Base-by-base conservation (phyloP, 1,140 invertebrate species). In the Thrips palmi region DNA sequence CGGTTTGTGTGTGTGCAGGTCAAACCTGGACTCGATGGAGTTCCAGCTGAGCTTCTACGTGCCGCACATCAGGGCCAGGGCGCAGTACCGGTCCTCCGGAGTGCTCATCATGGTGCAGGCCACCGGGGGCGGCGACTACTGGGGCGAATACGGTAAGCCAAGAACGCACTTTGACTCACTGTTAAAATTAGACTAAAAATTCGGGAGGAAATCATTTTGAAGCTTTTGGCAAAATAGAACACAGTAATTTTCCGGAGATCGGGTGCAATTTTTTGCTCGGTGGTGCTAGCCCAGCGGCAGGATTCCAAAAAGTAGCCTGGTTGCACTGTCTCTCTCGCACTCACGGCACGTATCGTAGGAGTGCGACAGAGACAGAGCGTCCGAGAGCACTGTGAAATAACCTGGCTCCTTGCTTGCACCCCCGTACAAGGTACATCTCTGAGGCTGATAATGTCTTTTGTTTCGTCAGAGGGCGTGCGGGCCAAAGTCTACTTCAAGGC, bases 401-500 rank as follows among this genome's bases (percentile, higher is more conserved):
- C 18, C 6, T 20, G n/a, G n/a, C n/a, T n/a, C n/a, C n/a, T n/a
- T n/a, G n/a, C n/a, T n/a, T n/a, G n/a, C n/a, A n/a, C n/a, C n/a
- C n/a, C n/a, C n/a, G n/a, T n/a, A n/a, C n/a, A n/a, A n/a, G n/a
- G n/a, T n/a, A n/a, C n/a, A n/a, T n/a, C n/a, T n/a, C n/a, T 42
- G 19, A 23, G 14, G 28, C 12, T 32, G 39, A 37, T 17, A 30
- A 38, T 22, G 29, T 22, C 15, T 20, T 14, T 35, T 17, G 7
- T 28, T 38, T 40, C 60, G 58, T 7, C 52, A 84, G 80, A 79
- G 45, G 76, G 74, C 31, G 76, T 82, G n/a, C 76, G 73, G 52
- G 77, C 77, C 1, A 84, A 83, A 53, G 71, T 80, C 11, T 84
- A 82, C 51, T 72, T 83, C 47, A 74, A 71, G 52, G 78, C 75